Evolutionary conservation across 1,140 invertebrate genomes (phyloP).

Genomic region (Drosophila oshimai): DNA sequence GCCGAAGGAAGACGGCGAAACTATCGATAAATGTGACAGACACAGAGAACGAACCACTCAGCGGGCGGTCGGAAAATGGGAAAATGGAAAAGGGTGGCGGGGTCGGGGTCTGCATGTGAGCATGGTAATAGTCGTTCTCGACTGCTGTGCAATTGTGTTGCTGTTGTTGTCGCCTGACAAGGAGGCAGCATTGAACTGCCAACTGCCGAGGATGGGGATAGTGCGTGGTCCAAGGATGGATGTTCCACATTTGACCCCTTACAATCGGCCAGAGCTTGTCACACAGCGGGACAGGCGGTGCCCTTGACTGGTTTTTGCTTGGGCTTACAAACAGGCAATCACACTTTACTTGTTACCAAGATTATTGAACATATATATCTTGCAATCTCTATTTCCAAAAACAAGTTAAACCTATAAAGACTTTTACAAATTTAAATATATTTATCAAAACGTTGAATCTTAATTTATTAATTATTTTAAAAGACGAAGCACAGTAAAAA

Average conservation of each 20-base stretch:
- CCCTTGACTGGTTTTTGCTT: slow-evolving; percentile 16
- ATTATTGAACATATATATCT: background rate
- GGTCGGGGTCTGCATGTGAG: background rate
- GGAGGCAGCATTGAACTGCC: slow-evolving; percentile 33
- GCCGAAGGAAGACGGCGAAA: background rate
- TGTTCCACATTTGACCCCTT: slow-evolving; percentile 41
- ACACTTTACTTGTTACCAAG: slow-evolving; percentile 2
- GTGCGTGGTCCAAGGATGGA: slow-evolving; percentile 27
- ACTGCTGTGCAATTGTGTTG: slow-evolving; percentile 41
- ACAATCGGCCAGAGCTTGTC: slow-evolving; percentile 30
- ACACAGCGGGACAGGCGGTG: slow-evolving; percentile 6
- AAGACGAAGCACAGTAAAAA: too few relatives aligned
- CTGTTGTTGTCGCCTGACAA: slow-evolving; percentile 9
- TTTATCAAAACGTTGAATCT: too few relatives aligned
- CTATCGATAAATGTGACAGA: slow-evolving; percentile 53
- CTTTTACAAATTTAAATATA: background rate
- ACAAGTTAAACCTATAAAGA: background rate
- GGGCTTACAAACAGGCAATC: slow-evolving; percentile 5
- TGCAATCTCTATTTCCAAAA: too few relatives aligned
- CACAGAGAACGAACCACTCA: slow-evolving; percentile 5
- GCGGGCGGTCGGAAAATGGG: slow-evolving; percentile 1
- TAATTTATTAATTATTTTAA: background rate
- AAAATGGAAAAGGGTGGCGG: background rate
- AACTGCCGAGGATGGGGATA: slow-evolving; percentile 10
- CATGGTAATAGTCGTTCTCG: slow-evolving; percentile 42